Evolutionary conservation across 2,888 invertebrate species (phyloP).

Genomic region (Epirrita christyi): DNA sequence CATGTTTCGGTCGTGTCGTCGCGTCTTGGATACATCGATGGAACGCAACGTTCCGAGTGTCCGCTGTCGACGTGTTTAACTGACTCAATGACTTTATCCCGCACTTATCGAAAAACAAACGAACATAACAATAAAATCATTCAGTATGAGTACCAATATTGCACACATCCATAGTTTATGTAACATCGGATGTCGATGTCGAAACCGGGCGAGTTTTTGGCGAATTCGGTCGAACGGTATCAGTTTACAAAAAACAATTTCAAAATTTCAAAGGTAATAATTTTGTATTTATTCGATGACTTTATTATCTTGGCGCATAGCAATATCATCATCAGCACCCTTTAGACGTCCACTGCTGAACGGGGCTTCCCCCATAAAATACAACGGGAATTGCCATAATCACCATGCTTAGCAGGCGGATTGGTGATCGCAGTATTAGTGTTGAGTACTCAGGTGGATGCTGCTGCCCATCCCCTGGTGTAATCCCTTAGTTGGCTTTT

Average conservation of each 20-base stretch:
- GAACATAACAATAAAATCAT: conserved; percentile 57
- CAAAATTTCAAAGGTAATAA: conserved; percentile 56
- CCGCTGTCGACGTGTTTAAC: conserved; percentile 41
- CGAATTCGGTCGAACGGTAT: conserved; percentile 58
- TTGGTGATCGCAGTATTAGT: too few relatives aligned
- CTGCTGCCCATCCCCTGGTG: too few relatives aligned
- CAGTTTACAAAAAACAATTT: conserved; percentile 45
- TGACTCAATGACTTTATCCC: conserved; percentile 63
- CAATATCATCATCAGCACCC: conserved; percentile 21
- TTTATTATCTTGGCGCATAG: conserved; percentile 43
- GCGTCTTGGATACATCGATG: conserved; percentile 28
- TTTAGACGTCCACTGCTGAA: too few relatives aligned
- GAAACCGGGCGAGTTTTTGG: conserved; percentile 56
- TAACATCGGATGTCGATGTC: conserved; percentile 57
- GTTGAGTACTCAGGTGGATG: too few relatives aligned
- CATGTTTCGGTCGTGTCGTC: conserved; percentile 28
- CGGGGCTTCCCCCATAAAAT: too few relatives aligned
- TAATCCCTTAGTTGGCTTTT: too few relatives aligned
- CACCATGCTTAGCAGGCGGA: too few relatives aligned
- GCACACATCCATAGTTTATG: conserved; percentile 56
- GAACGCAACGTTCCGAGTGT: conserved; percentile 36
- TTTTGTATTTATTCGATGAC: conserved; percentile 45
- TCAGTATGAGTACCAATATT: conserved; percentile 48
- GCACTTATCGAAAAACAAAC: conserved; percentile 61
- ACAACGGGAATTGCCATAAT: too few relatives aligned